These are phyloP conservation scores for Lemur catta DNA, from an alignment of 2,797 vertebrate species.

Conservation along the genomic window DNA sequence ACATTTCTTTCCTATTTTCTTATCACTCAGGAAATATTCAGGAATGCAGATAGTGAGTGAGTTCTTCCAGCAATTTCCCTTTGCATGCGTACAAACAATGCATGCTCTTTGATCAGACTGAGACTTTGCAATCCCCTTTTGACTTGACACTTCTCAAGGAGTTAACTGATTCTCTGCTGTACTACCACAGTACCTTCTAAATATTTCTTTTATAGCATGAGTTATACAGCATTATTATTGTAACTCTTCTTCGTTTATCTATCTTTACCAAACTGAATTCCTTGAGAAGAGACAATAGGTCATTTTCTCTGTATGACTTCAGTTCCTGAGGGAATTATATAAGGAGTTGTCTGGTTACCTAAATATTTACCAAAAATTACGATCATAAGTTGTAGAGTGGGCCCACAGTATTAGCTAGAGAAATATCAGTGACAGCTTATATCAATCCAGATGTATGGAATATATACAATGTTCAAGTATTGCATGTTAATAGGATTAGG, in stretches of 20 bases:
- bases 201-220: neutral
- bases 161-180: neutral
- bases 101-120: neutral
- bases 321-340: neutral
- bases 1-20: too few species aligned
- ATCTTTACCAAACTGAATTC: neutral
- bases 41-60: too few species aligned
- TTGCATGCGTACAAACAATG: too few species aligned
- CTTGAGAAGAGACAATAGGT: neutral
- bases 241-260: neutral
- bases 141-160: neutral
- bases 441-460: neutral
- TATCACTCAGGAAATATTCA: too few species aligned
- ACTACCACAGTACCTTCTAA: neutral
- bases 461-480: neutral
- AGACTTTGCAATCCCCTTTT: neutral
- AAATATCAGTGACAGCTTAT: neutral
- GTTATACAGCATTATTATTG: neutral
- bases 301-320: neutral
- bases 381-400: neutral
- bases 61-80: too few species aligned
- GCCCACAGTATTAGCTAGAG: neutral
- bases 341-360: neutral
- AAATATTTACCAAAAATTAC: constrained; percentile 13
- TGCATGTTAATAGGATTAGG: neutral